Conservation (phyloP, 30 jellyfish, hydroid and myxozoan genomes). For the Rhopilema esculentum region DNA sequence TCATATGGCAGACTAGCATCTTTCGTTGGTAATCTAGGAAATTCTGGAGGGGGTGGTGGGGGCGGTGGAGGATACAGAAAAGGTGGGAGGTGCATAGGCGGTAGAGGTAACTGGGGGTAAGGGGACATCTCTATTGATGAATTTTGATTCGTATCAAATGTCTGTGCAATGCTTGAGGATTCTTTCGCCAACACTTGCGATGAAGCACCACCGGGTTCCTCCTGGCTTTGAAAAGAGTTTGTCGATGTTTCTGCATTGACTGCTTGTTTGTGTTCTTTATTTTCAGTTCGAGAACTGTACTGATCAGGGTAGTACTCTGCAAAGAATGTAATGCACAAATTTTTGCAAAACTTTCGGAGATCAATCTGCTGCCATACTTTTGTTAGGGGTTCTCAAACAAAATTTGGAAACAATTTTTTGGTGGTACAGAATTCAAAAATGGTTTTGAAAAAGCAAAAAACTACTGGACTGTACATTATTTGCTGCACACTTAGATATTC, state of each 20-base stretch:
- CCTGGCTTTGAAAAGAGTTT: not conserved
- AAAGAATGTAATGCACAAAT: not conserved
- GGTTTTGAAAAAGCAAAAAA: too few relatives aligned
- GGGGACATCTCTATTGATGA: not conserved
- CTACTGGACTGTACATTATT: too few relatives aligned
- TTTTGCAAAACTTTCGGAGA: not conserved
- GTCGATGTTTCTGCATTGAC: not conserved
- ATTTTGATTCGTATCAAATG: not conserved
- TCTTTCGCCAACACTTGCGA: slow-evolving; percentile 21
- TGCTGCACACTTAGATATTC: too few relatives aligned
- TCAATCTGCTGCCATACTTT: not conserved
- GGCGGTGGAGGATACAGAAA: slow-evolving; percentile 57
- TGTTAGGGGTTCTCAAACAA: too few relatives aligned
- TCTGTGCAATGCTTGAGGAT: not conserved
- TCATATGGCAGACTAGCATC: slow-evolving; percentile 85
- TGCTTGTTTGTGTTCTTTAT: not conserved
- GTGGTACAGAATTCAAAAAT: too few relatives aligned
- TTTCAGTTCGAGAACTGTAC: not conserved
- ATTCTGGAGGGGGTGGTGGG: slow-evolving; percentile 48
- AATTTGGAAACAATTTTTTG: too few relatives aligned
- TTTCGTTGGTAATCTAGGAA: slow-evolving; percentile 80
- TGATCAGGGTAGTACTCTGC: slow-evolving; percentile 61
- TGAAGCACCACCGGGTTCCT: slow-evolving; percentile 1
- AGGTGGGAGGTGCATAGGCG: slow-evolving; percentile 55
- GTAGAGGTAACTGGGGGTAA: slow-evolving; percentile 45